Base-by-base conservation (phyloP, 2,888 invertebrate genomes). In the Eurytoma adleriae region DNA sequence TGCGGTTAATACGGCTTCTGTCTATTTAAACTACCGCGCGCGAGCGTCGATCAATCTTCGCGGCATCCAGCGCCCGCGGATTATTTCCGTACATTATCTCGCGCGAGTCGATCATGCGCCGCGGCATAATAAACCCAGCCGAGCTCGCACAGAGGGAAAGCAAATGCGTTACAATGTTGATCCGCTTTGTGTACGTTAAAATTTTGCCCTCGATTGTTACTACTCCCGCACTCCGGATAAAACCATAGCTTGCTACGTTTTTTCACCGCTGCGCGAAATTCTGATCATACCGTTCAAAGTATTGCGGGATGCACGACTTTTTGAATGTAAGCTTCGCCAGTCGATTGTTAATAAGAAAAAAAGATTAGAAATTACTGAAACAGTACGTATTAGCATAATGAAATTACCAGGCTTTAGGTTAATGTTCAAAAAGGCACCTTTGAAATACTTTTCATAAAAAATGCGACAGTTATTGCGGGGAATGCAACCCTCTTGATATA, bases 1-100 rank as follows among this genome's bases (percentile, higher is more conserved):
- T 68, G 72, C 71, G 71, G 76, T 70, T 50, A 69, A 64, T 79
- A 73, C 68, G 71, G 50, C 48, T 67, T 79, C 80, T 82, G 83
- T 83, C 83, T 80, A 81, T 84, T 84, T 83, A 64, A 82, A 83
- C 82, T 82, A 81, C 78, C 80, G 74, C 72, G 40, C 80, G 78
- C 72, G 40, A 73, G 57, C 78, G 82, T 81, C 82, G 78, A 82
- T 79, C 79, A 64, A 67, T 79, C 71, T 66, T 61, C 18, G 16
- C 61, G 5, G 62, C 54, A 40, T 56, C 69, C 40, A 40, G 24
- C 54, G 10, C 62, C 30, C 14, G 66, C 40, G 79, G 71, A 81
- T 81, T 81, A 81, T 81, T 78, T 78, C 73, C 78, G 74, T 75
- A 78, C 59, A 78, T 70, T 74, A 78, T 78, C 68, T 74, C 56